A percentile compares a stretch with the other conserved stretches of the same genome.
These are phyloP conservation scores for Melinaea menophilus DNA, from an alignment of 2,888 invertebrate species.

Conservation along the genomic window DNA sequence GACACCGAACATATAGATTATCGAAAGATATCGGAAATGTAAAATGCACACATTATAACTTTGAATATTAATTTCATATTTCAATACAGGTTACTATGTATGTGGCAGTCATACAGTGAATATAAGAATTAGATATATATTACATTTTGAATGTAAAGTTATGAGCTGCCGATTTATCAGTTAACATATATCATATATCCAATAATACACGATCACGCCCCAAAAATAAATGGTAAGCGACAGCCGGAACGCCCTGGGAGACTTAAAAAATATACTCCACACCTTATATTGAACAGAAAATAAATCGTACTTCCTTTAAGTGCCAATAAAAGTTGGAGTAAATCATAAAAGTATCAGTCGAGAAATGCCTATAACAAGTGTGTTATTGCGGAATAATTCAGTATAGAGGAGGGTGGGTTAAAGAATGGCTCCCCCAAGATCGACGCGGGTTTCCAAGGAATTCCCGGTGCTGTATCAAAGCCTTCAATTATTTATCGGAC, in stretches of 20 bases:
- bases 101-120: background rate
- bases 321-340: conserved; percentile 78
- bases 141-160: background rate
- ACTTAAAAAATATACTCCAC: conserved; percentile 71
- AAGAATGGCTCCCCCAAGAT: conserved; percentile 73
- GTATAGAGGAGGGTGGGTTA: conserved; percentile 68
- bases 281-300: conserved; percentile 75
- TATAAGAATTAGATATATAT: background rate
- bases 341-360: conserved; percentile 77
- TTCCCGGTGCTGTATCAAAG: conserved; percentile 73
- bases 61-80: background rate
- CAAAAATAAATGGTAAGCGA: conserved; percentile 57
- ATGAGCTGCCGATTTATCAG: conserved; percentile 11
- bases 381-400: conserved; percentile 78
- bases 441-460: conserved; percentile 59
- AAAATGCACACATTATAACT: conserved; percentile 8
- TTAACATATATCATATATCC: conserved; percentile 10
- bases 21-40: conserved; percentile 14
- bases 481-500: conserved; percentile 78
- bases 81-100: background rate
- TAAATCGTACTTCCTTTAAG: conserved; percentile 78
- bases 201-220: conserved; percentile 29
- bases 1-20: background rate
- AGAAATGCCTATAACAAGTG: conserved; percentile 77
- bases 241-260: conserved; percentile 60